These are phyloP conservation scores for Volucella bombylans DNA, from an alignment of 2,888 invertebrate species.

Conservation along the genomic window DNA sequence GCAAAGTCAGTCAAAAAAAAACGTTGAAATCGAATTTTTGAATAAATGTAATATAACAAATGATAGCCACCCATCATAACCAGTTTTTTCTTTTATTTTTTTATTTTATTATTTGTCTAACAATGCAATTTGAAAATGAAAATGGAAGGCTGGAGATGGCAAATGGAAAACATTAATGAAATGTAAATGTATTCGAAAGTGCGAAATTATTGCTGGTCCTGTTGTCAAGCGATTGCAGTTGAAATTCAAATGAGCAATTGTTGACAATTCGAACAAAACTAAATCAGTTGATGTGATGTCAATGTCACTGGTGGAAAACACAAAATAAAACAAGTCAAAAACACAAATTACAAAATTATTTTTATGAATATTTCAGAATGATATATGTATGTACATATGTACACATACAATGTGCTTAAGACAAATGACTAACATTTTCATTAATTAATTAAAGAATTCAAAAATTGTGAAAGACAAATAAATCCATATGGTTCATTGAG, in stretches of 20 bases:
- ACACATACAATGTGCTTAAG: neutral
- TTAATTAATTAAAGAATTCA: neutral
- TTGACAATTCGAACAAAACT: constrained; percentile 2
- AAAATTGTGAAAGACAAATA: neutral
- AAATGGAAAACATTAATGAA: constrained; percentile 12
- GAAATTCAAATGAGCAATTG: constrained; percentile 38
- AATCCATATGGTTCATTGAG: constrained; percentile 1
- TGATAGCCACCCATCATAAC: neutral
- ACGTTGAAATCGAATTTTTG: constrained; percentile 21
- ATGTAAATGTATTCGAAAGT: constrained; percentile 61
- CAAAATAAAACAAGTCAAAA: too few species aligned
- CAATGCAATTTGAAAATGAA: constrained; percentile 6
- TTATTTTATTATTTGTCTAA: constrained; percentile 9
- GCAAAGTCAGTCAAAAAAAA: constrained; percentile 39
- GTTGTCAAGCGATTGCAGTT: constrained; percentile 20
- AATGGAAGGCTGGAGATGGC: constrained; percentile 33
- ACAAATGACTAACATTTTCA: neutral
- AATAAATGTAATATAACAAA: constrained; percentile 18
- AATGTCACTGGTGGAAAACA: constrained; percentile 36
- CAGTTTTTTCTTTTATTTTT: neutral
- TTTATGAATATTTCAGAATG: neutral
- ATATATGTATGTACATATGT: neutral
- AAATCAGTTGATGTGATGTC: constrained; percentile 24
- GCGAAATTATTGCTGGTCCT: constrained; percentile 46
- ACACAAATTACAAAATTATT: constrained; percentile 11